Evolutionary conservation across 2,113 vertebrate genomes (phyloP).

Genomic region (Azemiops feae): DNA sequence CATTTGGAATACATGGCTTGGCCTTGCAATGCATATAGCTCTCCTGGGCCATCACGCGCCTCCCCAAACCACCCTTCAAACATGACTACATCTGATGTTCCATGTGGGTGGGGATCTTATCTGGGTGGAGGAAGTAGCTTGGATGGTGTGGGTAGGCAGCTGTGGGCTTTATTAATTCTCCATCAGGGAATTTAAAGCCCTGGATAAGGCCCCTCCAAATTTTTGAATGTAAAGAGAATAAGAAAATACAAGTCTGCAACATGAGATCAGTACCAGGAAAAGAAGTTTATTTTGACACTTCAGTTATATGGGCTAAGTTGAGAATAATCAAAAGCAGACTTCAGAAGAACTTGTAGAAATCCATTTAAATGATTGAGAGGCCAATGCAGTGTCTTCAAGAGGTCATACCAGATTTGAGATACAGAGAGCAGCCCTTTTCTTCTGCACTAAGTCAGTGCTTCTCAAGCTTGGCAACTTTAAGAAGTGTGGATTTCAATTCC

Average conservation of each 20-base stretch:
- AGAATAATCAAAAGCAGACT: not conserved
- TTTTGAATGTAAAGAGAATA: not conserved
- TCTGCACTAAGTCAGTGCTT: not conserved
- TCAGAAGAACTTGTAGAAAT: not conserved
- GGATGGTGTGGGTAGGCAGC: not conserved
- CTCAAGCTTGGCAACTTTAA: not conserved
- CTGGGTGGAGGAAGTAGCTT: not conserved
- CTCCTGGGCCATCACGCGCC: not conserved
- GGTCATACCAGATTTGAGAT: not conserved
- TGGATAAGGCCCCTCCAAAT: not conserved
- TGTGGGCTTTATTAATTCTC: not conserved
- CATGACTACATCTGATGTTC: not conserved
- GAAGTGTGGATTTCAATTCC: not conserved
- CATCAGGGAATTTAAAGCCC: not conserved
- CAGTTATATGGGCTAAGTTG: not conserved
- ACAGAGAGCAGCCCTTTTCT: not conserved
- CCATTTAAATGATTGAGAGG: not conserved
- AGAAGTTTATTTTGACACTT: not conserved
- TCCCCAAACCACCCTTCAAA: not conserved
- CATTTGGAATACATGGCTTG: not conserved
- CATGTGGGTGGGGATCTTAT: not conserved
- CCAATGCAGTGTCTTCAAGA: not conserved
- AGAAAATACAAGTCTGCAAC: not conserved
- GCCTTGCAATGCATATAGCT: not conserved
- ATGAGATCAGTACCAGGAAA: not conserved